Evolutionary conservation across 2,888 invertebrate species (phyloP).

Genomic region (Trachelus troglodyta): DNA sequence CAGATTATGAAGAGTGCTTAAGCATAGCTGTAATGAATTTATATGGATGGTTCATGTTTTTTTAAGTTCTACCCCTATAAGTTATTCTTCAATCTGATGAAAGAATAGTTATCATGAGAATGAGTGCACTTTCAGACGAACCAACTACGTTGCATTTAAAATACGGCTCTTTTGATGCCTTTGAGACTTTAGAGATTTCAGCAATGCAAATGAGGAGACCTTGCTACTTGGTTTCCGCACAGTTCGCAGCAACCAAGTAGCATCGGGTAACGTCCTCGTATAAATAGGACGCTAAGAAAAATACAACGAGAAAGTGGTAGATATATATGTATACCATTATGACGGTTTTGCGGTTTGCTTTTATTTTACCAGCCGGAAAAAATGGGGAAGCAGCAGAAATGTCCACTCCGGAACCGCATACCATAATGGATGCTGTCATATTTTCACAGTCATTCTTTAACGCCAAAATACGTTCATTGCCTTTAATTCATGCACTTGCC

Average conservation of each 20-base stretch:
- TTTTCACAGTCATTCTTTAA: slow-evolving; percentile 2
- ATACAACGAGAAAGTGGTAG: background rate
- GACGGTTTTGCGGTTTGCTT: background rate
- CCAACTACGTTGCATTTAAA: background rate
- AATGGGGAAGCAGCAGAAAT: background rate
- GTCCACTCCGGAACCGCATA: background rate
- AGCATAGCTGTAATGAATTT: background rate
- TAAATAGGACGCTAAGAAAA: background rate
- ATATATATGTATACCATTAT: background rate
- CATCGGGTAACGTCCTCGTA: background rate
- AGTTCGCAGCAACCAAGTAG: background rate
- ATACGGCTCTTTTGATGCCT: slow-evolving; percentile 32
- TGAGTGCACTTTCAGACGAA: background rate
- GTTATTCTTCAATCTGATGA: background rate
- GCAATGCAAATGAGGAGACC: slow-evolving; percentile 17
- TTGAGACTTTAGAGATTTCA: slow-evolving; percentile 22
- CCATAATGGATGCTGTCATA: slow-evolving; percentile 2
- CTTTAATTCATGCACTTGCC: slow-evolving; percentile 1
- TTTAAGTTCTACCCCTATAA: background rate
- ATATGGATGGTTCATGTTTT: background rate
- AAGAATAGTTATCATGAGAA: background rate
- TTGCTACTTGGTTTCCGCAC: background rate
- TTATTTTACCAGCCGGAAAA: background rate
- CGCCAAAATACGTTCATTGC: slow-evolving; percentile 2
- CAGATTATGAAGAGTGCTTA: background rate